Evolutionary conservation across 2,888 invertebrate species (phyloP), one percentile per base, ranked within the genome.

Genomic region (Trissolcus brochymenae): DNA sequence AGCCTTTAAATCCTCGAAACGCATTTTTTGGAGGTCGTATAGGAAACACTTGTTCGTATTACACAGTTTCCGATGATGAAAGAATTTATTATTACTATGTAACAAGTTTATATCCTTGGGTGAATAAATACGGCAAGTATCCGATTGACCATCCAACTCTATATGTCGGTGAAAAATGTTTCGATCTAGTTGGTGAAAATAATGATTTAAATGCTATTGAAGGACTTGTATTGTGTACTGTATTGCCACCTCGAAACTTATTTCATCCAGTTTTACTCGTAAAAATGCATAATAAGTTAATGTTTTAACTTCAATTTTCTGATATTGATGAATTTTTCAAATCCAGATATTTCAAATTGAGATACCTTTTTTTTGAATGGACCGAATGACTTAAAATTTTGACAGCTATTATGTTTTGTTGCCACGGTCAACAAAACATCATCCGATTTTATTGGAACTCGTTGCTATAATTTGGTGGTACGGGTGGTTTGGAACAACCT

Each of bases 221-320:
- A 6, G 84, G 82, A 1, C 19, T 85, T 1, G 62, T 85, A 1
- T 81, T 79, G 64, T 83, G 81, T 49, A 72, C 68, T 6, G 75
- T 85, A 21, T 54, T 84, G 19, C 82, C 82, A 3, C 83, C 82
- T 0, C 54, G 55, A 60, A 65, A 82, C 61, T 29, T 59, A n/a
- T 49, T 59, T 16, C 59, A 59, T 16, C 29, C 59, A 4, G 59
- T 59, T 6, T 49, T 59, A 25, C 59, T 49, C 0, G 49, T 78
- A 1, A 79, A 80, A 68, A 82, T 82, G 55, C 80, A 83, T 60
- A 78, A 79, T 0, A 83, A 85, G 70, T 70, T 88, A 19, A 82
- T 85, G 77, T 89, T 88, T 80, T 76, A 82, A 1, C 70, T 89
- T 3, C n/a, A n/a, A n/a, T n/a, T n/a, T n/a, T n/a, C n/a, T n/a